These are phyloP conservation scores for Aphidius gifuensis DNA, from an alignment of 1,140 invertebrate species.

Conservation along the genomic window DNA sequence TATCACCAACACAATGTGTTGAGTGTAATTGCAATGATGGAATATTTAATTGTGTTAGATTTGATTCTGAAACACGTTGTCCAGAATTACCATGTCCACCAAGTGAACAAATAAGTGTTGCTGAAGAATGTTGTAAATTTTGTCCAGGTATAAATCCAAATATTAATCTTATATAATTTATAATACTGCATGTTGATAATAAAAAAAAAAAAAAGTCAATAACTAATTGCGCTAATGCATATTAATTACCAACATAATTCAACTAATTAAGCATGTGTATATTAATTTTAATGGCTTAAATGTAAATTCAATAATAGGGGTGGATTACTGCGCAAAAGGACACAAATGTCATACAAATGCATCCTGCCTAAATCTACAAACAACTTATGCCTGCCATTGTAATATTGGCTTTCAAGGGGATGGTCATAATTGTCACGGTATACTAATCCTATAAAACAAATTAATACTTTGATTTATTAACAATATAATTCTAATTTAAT, in stretches of 20 bases:
- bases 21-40: constrained; percentile 78
- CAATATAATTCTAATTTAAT: neutral
- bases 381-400: constrained; percentile 81
- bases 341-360: constrained; percentile 80
- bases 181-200: neutral
- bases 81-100: constrained; percentile 76
- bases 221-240: constrained; percentile 6
- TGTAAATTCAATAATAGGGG: constrained; percentile 60
- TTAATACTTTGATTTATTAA: constrained; percentile 28
- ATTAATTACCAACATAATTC: neutral
- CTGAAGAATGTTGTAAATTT: constrained; percentile 86
- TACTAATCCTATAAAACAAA: constrained; percentile 21
- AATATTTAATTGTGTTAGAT: constrained; percentile 71
- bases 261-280: constrained; percentile 17
- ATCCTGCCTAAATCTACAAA: constrained; percentile 79
- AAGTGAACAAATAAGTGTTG: constrained; percentile 73
- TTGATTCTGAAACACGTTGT: constrained; percentile 68
- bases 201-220: neutral
- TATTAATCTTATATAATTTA: neutral
- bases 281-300: constrained; percentile 33
- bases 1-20: constrained; percentile 69
- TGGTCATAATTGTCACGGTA: constrained; percentile 75
- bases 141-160: constrained; percentile 69
- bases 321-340: constrained; percentile 84
- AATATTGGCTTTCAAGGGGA: constrained; percentile 78